Conservation (phyloP, 2,797 vertebrate genomes). For the Galago senegalensis region DNA sequence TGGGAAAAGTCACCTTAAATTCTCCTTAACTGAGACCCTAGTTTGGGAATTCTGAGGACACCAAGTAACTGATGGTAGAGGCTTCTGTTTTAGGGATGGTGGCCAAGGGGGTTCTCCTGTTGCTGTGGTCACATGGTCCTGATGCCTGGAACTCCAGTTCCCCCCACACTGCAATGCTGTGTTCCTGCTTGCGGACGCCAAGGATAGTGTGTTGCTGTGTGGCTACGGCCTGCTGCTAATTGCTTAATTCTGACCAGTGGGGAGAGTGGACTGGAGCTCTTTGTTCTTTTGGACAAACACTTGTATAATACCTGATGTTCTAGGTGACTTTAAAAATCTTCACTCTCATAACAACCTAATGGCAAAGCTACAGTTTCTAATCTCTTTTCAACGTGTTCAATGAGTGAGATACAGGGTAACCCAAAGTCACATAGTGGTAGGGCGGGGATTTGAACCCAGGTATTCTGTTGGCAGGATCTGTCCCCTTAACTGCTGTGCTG, state of each 20-base stretch:
- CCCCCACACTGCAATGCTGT: accelerated
- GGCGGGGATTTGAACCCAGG: not conserved
- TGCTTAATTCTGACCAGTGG: not conserved
- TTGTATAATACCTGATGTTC: not conserved
- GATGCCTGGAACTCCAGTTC: not conserved
- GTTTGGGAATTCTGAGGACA: conserved; percentile 48
- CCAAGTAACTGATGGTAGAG: not conserved
- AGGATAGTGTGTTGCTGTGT: accelerated
- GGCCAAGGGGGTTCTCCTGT: not conserved
- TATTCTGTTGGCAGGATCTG: not conserved
- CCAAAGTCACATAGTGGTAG: not conserved
- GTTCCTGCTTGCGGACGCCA: not conserved
- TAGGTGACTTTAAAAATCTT: not conserved
- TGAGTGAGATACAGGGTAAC: not conserved
- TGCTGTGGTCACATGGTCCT: not conserved
- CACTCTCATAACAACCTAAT: not conserved
- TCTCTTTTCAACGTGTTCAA: not conserved
- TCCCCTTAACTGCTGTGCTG: not conserved
- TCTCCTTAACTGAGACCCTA: not conserved
- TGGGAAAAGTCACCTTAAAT: not conserved
- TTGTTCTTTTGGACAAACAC: conserved; percentile 8
- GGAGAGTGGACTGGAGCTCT: not conserved
- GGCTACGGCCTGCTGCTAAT: not conserved
- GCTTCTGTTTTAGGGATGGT: not conserved
- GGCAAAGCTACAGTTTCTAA: not conserved